Percentiles rank a stretch among this genome's conserved stretches.
phyloP scores from a whole-genome alignment of 2,888 invertebrate genomes.

The Hirtodrosophila confusa region DNA sequence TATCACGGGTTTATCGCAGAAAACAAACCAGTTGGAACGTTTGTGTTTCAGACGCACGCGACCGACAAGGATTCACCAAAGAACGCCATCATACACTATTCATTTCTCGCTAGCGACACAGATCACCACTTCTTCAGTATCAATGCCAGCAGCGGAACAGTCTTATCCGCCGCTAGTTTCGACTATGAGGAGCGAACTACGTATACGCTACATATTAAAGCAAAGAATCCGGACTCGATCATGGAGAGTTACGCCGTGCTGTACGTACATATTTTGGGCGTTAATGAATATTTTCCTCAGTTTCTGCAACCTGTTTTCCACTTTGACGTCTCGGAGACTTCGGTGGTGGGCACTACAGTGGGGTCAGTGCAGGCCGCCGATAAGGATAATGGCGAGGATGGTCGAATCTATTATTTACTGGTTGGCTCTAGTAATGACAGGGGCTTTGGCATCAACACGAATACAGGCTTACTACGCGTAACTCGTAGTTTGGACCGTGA shows the following conservation, averaged over 20 bases:
- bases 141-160: conserved; percentile 90
- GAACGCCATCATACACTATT: conserved; percentile 93
- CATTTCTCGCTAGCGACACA: conserved; percentile 89
- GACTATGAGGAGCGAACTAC: conserved; percentile 93
- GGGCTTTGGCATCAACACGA: conserved; percentile 93
- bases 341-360: conserved; percentile 92
- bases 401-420: conserved; percentile 94
- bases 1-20: conserved; percentile 93
- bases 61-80: conserved; percentile 94
- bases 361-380: conserved; percentile 95
- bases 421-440: conserved; percentile 96
- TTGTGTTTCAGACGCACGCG: conserved; percentile 90
- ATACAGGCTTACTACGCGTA: conserved; percentile 93
- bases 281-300: conserved; percentile 94
- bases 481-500: conserved; percentile 93
- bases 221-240: conserved; percentile 93
- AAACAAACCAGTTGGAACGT: conserved; percentile 90
- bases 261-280: conserved; percentile 91
- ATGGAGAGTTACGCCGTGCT: conserved; percentile 91
- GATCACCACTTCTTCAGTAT: conserved; percentile 91
- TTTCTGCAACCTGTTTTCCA: conserved; percentile 95
- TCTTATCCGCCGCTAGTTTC: conserved; percentile 90
- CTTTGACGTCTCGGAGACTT: conserved; percentile 96
- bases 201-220: conserved; percentile 91
- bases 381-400: conserved; percentile 94